A percentile compares a stretch with the other conserved stretches of the same genome.
Evolutionary conservation across 2,113 vertebrate genomes (phyloP).

Genomic region (Lagopus muta): DNA sequence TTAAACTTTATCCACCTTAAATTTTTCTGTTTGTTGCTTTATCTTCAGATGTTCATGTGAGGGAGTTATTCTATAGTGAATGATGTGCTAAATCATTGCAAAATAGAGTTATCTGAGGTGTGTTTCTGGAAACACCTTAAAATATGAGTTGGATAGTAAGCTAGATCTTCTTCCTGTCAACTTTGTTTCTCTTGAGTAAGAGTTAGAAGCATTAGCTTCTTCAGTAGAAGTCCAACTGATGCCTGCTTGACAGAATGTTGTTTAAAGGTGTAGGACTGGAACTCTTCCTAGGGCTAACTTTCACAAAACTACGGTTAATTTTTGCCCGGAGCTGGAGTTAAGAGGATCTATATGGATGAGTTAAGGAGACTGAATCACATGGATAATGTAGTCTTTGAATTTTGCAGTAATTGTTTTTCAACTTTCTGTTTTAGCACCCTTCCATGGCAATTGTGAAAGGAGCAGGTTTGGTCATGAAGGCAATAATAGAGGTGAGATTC

Average conservation of each 20-base stretch:
- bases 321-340: not conserved
- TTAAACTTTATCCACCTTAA: not conserved
- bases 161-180: not conserved
- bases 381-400: not conserved
- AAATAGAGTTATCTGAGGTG: not conserved
- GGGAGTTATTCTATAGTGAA: not conserved
- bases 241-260: not conserved
- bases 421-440: constrained; percentile 84
- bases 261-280: not conserved
- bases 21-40: not conserved
- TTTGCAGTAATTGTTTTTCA: not conserved
- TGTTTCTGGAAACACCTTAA: not conserved
- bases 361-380: not conserved
- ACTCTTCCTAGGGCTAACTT: not conserved
- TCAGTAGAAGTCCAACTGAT: not conserved
- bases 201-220: not conserved
- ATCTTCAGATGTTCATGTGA: not conserved
- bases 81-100: not conserved
- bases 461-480: constrained; percentile 98
- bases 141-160: not conserved
- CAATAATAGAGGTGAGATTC: constrained; percentile 95
- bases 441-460: constrained; percentile 99
- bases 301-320: not conserved
- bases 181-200: not conserved
- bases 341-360: not conserved